These are phyloP conservation scores for Dinoponera quadriceps DNA, from an alignment of 1,140 invertebrate species.

Conservation along the genomic window DNA sequence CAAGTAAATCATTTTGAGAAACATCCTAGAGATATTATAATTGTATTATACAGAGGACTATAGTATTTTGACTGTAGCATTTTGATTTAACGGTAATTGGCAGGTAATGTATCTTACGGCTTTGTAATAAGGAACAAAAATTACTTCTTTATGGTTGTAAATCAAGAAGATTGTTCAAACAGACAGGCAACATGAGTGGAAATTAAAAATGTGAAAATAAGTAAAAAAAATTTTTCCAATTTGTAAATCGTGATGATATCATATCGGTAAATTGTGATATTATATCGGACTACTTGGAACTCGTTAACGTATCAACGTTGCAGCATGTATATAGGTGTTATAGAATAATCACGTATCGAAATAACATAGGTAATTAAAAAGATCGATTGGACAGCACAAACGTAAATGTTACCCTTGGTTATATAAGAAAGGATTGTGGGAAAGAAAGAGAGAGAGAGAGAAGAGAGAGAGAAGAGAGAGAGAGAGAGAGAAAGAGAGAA, in stretches of 20 bases:
- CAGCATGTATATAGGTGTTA: no score
- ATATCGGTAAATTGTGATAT: not conserved
- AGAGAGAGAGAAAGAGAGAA: not conserved
- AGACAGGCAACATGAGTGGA: not conserved
- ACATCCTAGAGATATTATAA: not conserved
- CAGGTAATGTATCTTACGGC: not conserved
- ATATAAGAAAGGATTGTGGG: no score
- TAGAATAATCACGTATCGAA: no score
- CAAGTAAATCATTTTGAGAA: constrained; percentile 23
- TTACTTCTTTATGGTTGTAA: not conserved
- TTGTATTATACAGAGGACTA: not conserved
- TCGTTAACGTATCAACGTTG: no score
- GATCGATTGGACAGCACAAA: no score
- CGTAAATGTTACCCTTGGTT: no score
- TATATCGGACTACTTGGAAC: not conserved
- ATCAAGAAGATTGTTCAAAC: not conserved
- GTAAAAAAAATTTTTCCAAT: not conserved
- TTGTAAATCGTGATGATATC: not conserved
- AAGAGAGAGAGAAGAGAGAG: no score
- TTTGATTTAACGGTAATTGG: not conserved
- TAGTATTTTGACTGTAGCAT: constrained; percentile 10
- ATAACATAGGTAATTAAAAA: no score
- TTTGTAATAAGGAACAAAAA: constrained; percentile 13
- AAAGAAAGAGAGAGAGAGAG: not conserved
- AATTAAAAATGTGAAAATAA: not conserved